phyloP scores from a whole-genome alignment of 2,113 vertebrate species.

The Perccottus glenii region DNA sequence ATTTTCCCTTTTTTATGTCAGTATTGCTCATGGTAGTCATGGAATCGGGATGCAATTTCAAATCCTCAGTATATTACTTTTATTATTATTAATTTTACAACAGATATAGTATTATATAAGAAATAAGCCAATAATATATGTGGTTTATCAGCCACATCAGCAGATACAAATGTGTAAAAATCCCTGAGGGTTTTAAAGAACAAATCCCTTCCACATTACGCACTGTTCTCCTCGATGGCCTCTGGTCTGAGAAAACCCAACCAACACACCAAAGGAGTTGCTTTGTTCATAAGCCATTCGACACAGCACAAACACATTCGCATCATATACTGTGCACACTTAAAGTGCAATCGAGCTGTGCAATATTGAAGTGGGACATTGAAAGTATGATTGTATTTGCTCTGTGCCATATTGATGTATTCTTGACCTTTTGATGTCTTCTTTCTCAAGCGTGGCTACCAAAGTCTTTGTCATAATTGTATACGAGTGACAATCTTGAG shows the following conservation, averaged over 20 bases:
- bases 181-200: not conserved
- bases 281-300: not conserved
- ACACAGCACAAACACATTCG: not conserved
- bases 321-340: not conserved
- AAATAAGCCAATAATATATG: too few relatives aligned
- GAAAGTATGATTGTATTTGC: not conserved
- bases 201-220: not conserved
- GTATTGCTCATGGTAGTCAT: too few relatives aligned
- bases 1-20: too few relatives aligned
- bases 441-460: not conserved
- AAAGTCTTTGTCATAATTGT: not conserved
- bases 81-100: too few relatives aligned
- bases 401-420: not conserved
- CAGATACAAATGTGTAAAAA: not conserved
- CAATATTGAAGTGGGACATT: not conserved
- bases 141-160: not conserved
- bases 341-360: not conserved
- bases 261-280: not conserved
- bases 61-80: too few relatives aligned
- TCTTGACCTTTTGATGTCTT: conserved; percentile 6
- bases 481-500: not conserved
- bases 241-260: not conserved
- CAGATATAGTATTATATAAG: too few relatives aligned
- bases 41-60: too few relatives aligned
- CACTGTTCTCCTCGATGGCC: not conserved